These are phyloP conservation scores for Meloe dianella DNA, from an alignment of 2,888 invertebrate genomes.

Conservation along the genomic window DNA sequence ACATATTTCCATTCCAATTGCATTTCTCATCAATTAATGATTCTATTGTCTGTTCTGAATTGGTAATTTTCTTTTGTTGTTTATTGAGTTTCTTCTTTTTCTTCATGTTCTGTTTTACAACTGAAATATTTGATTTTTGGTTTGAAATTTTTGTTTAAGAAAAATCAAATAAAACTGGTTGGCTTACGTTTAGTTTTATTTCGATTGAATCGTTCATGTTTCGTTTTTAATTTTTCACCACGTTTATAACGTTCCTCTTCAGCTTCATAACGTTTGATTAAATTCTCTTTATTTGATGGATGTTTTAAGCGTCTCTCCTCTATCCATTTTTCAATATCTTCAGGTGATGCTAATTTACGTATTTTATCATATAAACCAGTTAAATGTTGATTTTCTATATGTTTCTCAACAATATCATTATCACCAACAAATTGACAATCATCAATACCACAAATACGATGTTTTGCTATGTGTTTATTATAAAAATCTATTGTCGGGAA, in stretches of 20 bases:
- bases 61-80: conserved; percentile 15
- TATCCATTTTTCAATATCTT: conserved; percentile 85
- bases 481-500: conserved; percentile 68
- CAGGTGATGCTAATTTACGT: conserved; percentile 74
- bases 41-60: conserved; percentile 23
- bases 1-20: conserved; percentile 56
- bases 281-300: conserved; percentile 62
- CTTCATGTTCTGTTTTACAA: conserved; percentile 1
- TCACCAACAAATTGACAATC: conserved; percentile 83
- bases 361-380: conserved; percentile 84
- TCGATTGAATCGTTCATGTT: conserved; percentile 57
- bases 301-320: conserved; percentile 76
- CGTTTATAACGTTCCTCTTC: conserved; percentile 71
- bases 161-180: not conserved
- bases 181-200: conserved; percentile 57
- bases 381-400: conserved; percentile 82
- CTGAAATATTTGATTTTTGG: not conserved
- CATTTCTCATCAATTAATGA: conserved; percentile 53
- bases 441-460: conserved; percentile 80
- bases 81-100: conserved; percentile 14
- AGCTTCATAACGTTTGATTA: conserved; percentile 67
- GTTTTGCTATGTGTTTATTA: conserved; percentile 73
- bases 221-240: conserved; percentile 73
- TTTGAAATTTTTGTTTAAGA: not conserved
- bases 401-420: conserved; percentile 78